These are phyloP conservation scores for Puffinus mauretanicus DNA, from an alignment of 2,113 vertebrate species.

Conservation along the genomic window DNA sequence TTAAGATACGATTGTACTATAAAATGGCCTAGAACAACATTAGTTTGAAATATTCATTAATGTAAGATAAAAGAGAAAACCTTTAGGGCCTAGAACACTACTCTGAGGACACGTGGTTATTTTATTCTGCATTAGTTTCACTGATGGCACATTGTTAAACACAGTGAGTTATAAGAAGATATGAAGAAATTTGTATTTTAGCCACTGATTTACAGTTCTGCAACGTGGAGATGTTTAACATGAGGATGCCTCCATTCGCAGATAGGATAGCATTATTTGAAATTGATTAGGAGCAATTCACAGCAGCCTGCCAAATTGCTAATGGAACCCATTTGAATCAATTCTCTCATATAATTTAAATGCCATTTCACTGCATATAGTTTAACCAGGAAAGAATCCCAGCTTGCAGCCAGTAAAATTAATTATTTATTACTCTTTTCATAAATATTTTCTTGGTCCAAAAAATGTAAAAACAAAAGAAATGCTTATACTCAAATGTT, in stretches of 20 bases:
- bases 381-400: slow-evolving; percentile 68
- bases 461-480: slow-evolving; percentile 28
- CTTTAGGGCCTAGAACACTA: background rate
- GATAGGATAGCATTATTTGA: slow-evolving; percentile 69
- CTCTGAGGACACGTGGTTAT: background rate
- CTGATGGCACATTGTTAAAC: slow-evolving; percentile 53
- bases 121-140: background rate
- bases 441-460: slow-evolving; percentile 64
- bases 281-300: slow-evolving; percentile 77
- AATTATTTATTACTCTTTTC: slow-evolving; percentile 78
- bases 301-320: slow-evolving; percentile 75
- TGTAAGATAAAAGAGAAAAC: background rate
- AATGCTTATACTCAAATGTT: slow-evolving; percentile 43
- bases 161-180: slow-evolving; percentile 51
- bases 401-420: slow-evolving; percentile 64
- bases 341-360: slow-evolving; percentile 79
- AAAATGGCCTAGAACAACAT: background rate
- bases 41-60: slow-evolving; percentile 36
- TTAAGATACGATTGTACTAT: background rate
- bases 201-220: slow-evolving; percentile 58
- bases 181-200: slow-evolving; percentile 47
- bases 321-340: slow-evolving; percentile 80
- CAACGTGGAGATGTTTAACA: slow-evolving; percentile 8
- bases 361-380: slow-evolving; percentile 70
- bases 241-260: slow-evolving; percentile 34